A percentile compares a stretch with the other conserved stretches of the same genome.
These are phyloP conservation scores for Clusia tigrina DNA, from an alignment of 2,888 invertebrate genomes.

Conservation along the genomic window DNA sequence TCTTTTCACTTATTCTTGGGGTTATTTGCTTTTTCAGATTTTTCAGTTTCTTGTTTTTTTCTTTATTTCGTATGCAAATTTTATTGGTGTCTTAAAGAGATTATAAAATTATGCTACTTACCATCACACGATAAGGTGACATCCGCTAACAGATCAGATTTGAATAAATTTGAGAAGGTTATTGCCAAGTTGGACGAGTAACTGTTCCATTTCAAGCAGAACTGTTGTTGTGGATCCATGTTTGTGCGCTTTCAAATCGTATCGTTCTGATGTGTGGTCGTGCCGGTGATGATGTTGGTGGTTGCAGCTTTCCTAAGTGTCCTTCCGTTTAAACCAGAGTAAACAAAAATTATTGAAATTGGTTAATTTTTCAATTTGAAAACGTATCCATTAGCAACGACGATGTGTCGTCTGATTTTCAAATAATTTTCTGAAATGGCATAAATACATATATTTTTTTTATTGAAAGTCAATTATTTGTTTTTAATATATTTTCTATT, in stretches of 20 bases:
- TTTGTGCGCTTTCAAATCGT: constrained; percentile 18
- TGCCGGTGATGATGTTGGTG: too few relatives aligned
- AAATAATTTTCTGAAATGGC: constrained; percentile 33
- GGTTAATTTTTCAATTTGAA: too few relatives aligned
- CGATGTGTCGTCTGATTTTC: constrained; percentile 13
- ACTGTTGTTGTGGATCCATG: constrained; percentile 95
- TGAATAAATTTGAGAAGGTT: constrained; percentile 91
- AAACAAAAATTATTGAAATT: too few relatives aligned
- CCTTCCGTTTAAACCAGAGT: neutral
- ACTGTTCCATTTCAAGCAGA: constrained; percentile 96
- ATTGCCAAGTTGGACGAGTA: constrained; percentile 92
- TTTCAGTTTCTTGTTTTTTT: too few relatives aligned
- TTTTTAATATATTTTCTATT: too few relatives aligned
- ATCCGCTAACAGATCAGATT: constrained; percentile 91
- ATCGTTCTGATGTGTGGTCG: too few relatives aligned
- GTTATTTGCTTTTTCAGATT: neutral
- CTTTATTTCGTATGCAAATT: too few relatives aligned
- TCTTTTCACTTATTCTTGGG: neutral
- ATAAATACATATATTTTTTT: neutral
- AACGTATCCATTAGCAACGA: neutral
- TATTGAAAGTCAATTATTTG: neutral
- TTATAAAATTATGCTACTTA: constrained; percentile 66
- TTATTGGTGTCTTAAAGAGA: neutral
- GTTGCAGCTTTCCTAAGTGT: too few relatives aligned
- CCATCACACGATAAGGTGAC: constrained; percentile 94